Conservation (phyloP, 1,140 invertebrate species). For the Drosophila sulfurigaster region DNA sequence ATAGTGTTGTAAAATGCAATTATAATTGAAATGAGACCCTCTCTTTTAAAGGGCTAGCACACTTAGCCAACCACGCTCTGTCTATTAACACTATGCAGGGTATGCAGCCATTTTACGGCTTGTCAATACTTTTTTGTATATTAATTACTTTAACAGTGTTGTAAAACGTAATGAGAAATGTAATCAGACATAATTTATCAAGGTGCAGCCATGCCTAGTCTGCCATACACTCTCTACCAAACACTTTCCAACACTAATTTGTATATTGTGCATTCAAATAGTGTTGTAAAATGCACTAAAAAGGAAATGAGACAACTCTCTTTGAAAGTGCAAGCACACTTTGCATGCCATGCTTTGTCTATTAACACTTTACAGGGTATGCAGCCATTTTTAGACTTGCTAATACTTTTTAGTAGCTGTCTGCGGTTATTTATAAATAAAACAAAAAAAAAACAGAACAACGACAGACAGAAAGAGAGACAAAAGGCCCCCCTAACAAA, state of each 20-base stretch:
- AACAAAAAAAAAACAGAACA: too few relatives aligned
- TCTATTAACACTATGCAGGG: slow-evolving; percentile 16
- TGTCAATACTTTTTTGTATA: slow-evolving; percentile 60
- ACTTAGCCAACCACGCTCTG: background rate
- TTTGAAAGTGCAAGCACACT: background rate
- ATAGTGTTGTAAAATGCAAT: too few relatives aligned
- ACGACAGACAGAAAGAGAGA: slow-evolving; percentile 18
- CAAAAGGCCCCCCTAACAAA: slow-evolving; percentile 14
- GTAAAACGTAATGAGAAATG: too few relatives aligned
- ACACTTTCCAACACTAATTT: too few relatives aligned
- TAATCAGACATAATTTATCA: too few relatives aligned
- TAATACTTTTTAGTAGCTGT: slow-evolving; percentile 62
- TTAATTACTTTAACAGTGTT: too few relatives aligned
- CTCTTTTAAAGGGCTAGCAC: too few relatives aligned
- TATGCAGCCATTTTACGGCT: slow-evolving; percentile 59
- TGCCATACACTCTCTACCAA: too few relatives aligned
- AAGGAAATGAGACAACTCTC: background rate
- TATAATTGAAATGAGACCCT: background rate
- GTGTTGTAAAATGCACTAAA: too few relatives aligned
- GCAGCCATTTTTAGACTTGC: slow-evolving; percentile 65
- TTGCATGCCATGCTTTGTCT: background rate
- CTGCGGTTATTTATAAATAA: slow-evolving; percentile 67
- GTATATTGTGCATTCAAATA: too few relatives aligned
- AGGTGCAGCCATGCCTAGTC: too few relatives aligned
- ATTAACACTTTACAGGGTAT: slow-evolving; percentile 30